A percentile compares a stretch with the other conserved stretches of the same genome.
Evolutionary conservation across 2,888 invertebrate genomes (phyloP).

Genomic region (Drosophila melanosoma): DNA sequence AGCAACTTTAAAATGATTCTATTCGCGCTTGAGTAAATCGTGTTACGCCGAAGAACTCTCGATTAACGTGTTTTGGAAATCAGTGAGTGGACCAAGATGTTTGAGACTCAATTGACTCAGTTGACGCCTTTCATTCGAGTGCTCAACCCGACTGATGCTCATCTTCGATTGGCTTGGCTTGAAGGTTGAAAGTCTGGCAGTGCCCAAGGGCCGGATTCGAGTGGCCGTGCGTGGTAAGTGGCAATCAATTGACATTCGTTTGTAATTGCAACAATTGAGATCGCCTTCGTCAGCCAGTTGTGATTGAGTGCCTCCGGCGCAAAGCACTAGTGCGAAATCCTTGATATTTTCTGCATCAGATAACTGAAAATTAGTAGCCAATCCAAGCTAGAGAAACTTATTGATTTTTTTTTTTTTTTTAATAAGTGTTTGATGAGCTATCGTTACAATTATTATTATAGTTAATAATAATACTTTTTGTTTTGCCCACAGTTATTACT

Average conservation of each 20-base stretch:
- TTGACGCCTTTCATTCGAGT: slow-evolving; percentile 15
- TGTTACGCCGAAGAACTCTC: background rate
- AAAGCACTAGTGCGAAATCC: background rate
- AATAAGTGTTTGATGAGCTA: background rate
- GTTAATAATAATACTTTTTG: background rate
- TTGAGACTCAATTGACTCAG: slow-evolving; percentile 13
- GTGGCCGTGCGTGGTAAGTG: slow-evolving; percentile 59
- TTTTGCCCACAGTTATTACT: too few relatives aligned
- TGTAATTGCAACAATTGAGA: slow-evolving; percentile 68
- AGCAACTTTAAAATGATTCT: background rate
- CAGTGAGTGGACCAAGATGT: background rate
- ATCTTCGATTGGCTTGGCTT: slow-evolving; percentile 3
- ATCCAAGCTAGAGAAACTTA: background rate
- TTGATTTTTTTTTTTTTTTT: background rate
- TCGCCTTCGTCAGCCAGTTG: slow-evolving; percentile 27
- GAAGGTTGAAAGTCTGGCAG: slow-evolving; percentile 6
- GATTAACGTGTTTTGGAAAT: background rate
- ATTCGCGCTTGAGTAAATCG: background rate
- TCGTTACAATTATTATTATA: background rate
- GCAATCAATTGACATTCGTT: slow-evolving; percentile 66
- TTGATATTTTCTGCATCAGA: slow-evolving; percentile 16
- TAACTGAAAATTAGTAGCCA: slow-evolving; percentile 20
- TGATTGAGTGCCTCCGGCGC: slow-evolving; percentile 28
- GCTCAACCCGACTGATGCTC: slow-evolving; percentile 5
- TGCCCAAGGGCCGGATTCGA: slow-evolving; percentile 21